A percentile compares a stretch with the other conserved stretches of the same genome.
These are phyloP conservation scores for Philaethria dido DNA, from an alignment of 2,888 invertebrate species.

Conservation along the genomic window DNA sequence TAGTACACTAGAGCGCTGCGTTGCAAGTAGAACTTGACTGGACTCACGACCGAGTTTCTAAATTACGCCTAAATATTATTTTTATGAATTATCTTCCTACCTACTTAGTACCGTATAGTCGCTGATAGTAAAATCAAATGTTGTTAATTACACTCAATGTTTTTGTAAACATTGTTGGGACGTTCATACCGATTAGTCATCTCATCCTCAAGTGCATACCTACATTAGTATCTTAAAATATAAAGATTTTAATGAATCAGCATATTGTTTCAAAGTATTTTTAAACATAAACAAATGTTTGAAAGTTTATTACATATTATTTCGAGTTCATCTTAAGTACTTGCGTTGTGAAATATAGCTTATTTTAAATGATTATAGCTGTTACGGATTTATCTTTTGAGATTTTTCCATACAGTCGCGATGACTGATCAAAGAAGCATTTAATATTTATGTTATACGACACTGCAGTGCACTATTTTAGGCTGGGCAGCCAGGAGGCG, in stretches of 20 bases:
- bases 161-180: constrained; percentile 32
- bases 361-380: neutral
- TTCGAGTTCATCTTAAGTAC: neutral
- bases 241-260: constrained; percentile 9
- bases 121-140: constrained; percentile 18
- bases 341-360: constrained; percentile 40
- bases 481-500: constrained; percentile 78
- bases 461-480: constrained; percentile 73
- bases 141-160: constrained; percentile 23
- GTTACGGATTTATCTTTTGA: constrained; percentile 28
- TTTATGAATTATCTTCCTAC: neutral
- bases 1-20: no score
- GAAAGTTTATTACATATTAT: constrained; percentile 1
- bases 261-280: constrained; percentile 1
- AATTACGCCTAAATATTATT: neutral
- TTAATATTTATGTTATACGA: constrained; percentile 75
- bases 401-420: constrained; percentile 30
- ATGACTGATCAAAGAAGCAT: constrained; percentile 57
- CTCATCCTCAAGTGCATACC: constrained; percentile 8
- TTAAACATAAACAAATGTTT: constrained; percentile 18
- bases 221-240: constrained; percentile 35
- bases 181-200: constrained; percentile 20
- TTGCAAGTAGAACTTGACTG: no score
- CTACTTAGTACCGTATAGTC: neutral
- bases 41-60: no score